Percentiles rank a stretch among this genome's conserved stretches.
phyloP scores from a whole-genome alignment of 2,113 vertebrate species.

The Percina caprodes region DNA sequence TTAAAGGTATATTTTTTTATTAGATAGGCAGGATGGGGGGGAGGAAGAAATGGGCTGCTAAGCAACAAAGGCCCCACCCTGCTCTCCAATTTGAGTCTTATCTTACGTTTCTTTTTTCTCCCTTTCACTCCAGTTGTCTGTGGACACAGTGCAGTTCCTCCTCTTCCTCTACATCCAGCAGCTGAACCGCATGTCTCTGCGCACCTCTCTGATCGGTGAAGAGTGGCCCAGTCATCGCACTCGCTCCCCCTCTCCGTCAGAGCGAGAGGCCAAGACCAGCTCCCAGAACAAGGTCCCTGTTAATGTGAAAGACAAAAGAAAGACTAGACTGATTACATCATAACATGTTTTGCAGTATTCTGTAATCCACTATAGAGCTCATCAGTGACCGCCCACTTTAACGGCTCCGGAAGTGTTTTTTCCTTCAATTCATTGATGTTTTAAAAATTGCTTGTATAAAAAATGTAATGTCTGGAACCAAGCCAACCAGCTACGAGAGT shows the following conservation, averaged over 20 bases:
- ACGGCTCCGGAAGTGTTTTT: too few species aligned
- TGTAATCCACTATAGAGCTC: background rate
- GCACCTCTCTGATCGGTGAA: slow-evolving; percentile 92
- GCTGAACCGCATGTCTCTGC: slow-evolving; percentile 91
- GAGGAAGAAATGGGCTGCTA: too few species aligned
- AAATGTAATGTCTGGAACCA: too few species aligned
- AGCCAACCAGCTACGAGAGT: too few species aligned
- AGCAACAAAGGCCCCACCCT: background rate
- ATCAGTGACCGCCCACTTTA: too few species aligned
- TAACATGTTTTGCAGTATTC: background rate
- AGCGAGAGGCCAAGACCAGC: slow-evolving; percentile 85
- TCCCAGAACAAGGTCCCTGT: slow-evolving; percentile 89
- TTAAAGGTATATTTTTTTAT: too few species aligned
- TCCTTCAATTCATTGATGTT: too few species aligned
- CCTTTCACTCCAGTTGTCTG: slow-evolving; percentile 85
- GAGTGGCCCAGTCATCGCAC: slow-evolving; percentile 92
- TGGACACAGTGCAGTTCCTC: slow-evolving; percentile 94
- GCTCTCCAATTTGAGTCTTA: background rate
- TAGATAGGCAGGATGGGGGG: too few species aligned
- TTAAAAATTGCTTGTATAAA: too few species aligned
- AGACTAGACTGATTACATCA: background rate
- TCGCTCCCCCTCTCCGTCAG: slow-evolving; percentile 78
- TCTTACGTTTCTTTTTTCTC: background rate
- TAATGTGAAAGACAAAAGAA: background rate
- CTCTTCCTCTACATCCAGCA: slow-evolving; percentile 96